A percentile compares a stretch with the other conserved stretches of the same genome.
Evolutionary conservation across 2,888 invertebrate species (phyloP).

Genomic region (Pherbina coryleti): DNA sequence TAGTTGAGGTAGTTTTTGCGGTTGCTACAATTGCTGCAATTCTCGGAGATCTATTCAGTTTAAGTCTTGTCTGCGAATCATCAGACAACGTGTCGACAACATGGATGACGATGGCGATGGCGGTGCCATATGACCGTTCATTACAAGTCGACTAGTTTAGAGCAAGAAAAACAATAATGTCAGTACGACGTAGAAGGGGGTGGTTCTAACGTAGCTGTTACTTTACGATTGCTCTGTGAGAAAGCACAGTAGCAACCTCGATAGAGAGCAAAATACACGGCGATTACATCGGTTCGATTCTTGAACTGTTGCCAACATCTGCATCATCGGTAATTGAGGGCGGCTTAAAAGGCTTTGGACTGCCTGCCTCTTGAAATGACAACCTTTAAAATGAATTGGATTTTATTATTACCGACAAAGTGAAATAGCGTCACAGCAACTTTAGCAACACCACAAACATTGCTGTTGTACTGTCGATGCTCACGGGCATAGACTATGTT

Average conservation of each 20-base stretch:
- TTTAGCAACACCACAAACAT: not conserved
- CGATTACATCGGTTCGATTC: constrained; percentile 20
- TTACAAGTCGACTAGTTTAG: not conserved
- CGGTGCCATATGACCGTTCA: not conserved
- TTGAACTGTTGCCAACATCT: constrained; percentile 37
- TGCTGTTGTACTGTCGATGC: too few species aligned
- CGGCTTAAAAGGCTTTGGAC: constrained; percentile 27
- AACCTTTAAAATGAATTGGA: constrained; percentile 30
- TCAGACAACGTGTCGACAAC: constrained; percentile 23
- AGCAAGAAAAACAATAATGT: constrained; percentile 18
- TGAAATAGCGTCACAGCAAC: constrained; percentile 11
- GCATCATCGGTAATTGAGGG: constrained; percentile 34
- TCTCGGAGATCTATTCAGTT: too few species aligned
- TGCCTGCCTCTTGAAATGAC: constrained; percentile 28
- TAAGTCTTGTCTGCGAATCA: not conserved
- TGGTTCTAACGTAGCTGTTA: not conserved
- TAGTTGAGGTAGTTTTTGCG: too few species aligned
- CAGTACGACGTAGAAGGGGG: not conserved
- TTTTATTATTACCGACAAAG: constrained; percentile 31
- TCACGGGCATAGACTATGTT: too few species aligned
- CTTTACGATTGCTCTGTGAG: not conserved
- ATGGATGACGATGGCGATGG: not conserved
- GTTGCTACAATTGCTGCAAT: too few species aligned
- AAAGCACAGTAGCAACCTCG: constrained; percentile 3
- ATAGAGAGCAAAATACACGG: constrained; percentile 17